phyloP scores from a whole-genome alignment of 1,140 invertebrate genomes.

The Bombus soroeensis region DNA sequence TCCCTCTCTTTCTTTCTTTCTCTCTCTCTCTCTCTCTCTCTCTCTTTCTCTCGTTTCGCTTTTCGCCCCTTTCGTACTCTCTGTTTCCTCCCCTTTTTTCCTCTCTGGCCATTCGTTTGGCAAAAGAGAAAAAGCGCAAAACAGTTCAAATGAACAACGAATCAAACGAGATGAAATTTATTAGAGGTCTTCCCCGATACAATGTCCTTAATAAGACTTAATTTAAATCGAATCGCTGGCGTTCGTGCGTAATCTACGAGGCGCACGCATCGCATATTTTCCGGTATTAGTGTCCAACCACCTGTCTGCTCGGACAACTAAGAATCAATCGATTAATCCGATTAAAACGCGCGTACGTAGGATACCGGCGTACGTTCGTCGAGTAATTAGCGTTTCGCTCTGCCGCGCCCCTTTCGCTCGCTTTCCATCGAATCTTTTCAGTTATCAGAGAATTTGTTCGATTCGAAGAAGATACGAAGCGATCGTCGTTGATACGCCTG shows the following conservation, averaged over 20 bases:
- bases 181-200: constrained; percentile 37
- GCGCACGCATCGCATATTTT: constrained; percentile 5
- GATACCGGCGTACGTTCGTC: not conserved
- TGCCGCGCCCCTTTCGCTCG: too few relatives aligned
- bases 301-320: constrained; percentile 2
- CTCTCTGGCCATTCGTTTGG: not conserved
- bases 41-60: not conserved
- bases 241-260: constrained; percentile 5
- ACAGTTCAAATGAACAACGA: constrained; percentile 19
- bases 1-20: constrained; percentile 28
- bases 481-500: too few relatives aligned
- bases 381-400: too few relatives aligned
- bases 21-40: not conserved
- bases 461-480: too few relatives aligned
- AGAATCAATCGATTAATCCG: constrained; percentile 19
- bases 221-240: constrained; percentile 54
- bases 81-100: too few relatives aligned
- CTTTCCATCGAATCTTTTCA: too few relatives aligned
- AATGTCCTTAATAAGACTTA: constrained; percentile 62
- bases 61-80: too few relatives aligned
- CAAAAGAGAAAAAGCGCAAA: not conserved
- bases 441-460: too few relatives aligned
- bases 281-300: not conserved
- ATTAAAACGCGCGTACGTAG: constrained; percentile 2
- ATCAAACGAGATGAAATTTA: constrained; percentile 60